phyloP scores from a whole-genome alignment of 2,113 vertebrate genomes.

The Chroicocephalus ridibundus region DNA sequence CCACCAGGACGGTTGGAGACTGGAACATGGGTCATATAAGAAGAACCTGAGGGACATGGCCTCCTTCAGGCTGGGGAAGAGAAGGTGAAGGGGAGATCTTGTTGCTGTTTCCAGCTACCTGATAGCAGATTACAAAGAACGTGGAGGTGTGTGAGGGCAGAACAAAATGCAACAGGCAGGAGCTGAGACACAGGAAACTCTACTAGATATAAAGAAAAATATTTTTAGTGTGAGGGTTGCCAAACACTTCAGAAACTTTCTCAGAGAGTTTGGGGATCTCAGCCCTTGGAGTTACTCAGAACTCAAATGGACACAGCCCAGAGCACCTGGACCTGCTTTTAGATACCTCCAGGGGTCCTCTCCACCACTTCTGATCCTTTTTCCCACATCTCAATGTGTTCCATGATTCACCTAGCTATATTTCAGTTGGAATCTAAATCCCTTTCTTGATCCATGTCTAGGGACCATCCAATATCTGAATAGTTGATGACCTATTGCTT shows the following conservation, averaged over 20 bases:
- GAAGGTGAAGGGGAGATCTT: background rate
- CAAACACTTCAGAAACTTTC: background rate
- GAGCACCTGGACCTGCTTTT: background rate
- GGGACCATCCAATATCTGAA: background rate
- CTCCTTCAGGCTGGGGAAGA: background rate
- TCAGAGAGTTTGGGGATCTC: background rate
- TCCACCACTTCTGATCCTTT: background rate
- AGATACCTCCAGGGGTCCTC: background rate
- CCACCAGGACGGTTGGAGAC: rapidly evolving
- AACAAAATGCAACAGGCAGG: background rate
- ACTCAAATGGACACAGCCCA: background rate
- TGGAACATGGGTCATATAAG: background rate
- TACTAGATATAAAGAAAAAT: background rate
- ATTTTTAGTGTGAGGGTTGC: background rate
- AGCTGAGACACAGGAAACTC: background rate
- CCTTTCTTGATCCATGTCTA: background rate
- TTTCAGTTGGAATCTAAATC: background rate
- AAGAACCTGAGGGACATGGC: background rate
- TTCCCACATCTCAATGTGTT: background rate
- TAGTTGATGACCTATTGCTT: background rate
- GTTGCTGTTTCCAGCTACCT: background rate
- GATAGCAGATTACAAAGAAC: background rate
- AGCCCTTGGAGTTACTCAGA: background rate
- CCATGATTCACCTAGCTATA: background rate
- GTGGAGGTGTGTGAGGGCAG: background rate